Conservation (phyloP, 2,113 vertebrate species). For the Athene noctua region DNA sequence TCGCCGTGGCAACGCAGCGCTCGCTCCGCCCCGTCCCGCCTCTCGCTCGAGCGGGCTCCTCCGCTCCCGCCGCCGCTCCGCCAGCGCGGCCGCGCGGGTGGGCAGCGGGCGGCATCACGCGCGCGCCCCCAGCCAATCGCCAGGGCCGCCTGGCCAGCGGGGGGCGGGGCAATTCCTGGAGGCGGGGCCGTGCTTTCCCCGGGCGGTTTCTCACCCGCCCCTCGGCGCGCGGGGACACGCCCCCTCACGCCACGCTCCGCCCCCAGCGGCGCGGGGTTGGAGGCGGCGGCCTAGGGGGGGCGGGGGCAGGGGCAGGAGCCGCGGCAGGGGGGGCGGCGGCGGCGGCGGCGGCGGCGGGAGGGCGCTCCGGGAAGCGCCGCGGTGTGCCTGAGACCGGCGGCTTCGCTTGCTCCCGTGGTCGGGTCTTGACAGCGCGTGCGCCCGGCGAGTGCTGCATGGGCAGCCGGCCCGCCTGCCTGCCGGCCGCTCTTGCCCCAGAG, state of each 20-base stretch:
- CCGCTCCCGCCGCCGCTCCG: background rate
- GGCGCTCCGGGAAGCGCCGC: too few relatives aligned
- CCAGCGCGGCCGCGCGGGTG: background rate
- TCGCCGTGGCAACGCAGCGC: slow-evolving; percentile 60
- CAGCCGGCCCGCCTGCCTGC: background rate
- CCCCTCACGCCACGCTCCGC: background rate
- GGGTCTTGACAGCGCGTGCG: background rate
- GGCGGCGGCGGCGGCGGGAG: too few relatives aligned
- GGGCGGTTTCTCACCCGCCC: background rate
- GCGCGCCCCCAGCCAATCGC: background rate
- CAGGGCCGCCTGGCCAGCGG: background rate
- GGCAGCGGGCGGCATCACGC: background rate
- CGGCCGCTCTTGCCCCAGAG: background rate
- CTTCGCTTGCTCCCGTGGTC: background rate
- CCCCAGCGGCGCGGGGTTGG: background rate
- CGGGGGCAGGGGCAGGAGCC: too few relatives aligned
- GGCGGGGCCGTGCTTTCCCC: background rate
- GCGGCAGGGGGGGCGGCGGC: background rate
- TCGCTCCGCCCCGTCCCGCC: background rate
- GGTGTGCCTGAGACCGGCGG: background rate
- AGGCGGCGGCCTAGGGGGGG: too few relatives aligned
- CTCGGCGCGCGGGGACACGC: background rate
- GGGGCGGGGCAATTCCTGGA: background rate
- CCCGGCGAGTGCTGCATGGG: background rate
- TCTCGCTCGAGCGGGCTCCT: background rate